Conservation (phyloP, 2,888 invertebrate species). For the Campoplex capitator region DNA sequence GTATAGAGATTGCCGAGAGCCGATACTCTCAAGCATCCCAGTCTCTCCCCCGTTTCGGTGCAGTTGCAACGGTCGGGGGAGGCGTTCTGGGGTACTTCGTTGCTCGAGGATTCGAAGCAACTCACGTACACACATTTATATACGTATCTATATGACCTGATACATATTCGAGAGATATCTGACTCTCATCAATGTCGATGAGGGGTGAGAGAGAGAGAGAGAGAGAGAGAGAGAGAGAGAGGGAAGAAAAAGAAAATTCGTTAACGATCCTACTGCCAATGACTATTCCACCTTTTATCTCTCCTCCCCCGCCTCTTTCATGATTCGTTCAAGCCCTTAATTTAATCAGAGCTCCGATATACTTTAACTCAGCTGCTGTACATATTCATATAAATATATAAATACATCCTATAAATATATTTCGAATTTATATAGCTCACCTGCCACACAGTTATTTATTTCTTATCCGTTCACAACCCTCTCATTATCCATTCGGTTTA, state of each 20-base stretch:
- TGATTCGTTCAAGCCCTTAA: slow-evolving; percentile 56
- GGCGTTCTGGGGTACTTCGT: slow-evolving; percentile 39
- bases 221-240: not conserved
- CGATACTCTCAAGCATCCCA: slow-evolving; percentile 76
- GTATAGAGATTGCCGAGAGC: slow-evolving; percentile 67
- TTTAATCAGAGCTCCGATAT: slow-evolving; percentile 72
- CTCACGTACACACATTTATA: slow-evolving; percentile 29
- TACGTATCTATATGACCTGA: slow-evolving; percentile 22
- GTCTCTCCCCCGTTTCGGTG: not conserved
- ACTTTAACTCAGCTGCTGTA: slow-evolving; percentile 53
- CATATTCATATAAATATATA: slow-evolving; percentile 46
- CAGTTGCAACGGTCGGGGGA: slow-evolving; percentile 41
- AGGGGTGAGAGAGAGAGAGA: not conserved
- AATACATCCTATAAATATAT: slow-evolving; percentile 9
- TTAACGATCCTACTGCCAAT: slow-evolving; percentile 69
- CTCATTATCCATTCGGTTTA: slow-evolving; percentile 57
- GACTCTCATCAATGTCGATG: slow-evolving; percentile 57
- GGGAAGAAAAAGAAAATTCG: slow-evolving; percentile 62
- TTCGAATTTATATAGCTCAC: slow-evolving; percentile 26
- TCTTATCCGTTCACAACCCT: slow-evolving; percentile 17
- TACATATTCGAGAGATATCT: slow-evolving; percentile 63
- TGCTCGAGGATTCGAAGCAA: slow-evolving; percentile 43
- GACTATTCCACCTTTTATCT: slow-evolving; percentile 47
- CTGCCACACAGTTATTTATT: slow-evolving; percentile 11
- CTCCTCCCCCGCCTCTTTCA: slow-evolving; percentile 29